Percentiles rank a stretch among this genome's conserved stretches.
Conservation (phyloP, 2,888 invertebrate genomes). For the Drosophila heteroneura region DNA sequence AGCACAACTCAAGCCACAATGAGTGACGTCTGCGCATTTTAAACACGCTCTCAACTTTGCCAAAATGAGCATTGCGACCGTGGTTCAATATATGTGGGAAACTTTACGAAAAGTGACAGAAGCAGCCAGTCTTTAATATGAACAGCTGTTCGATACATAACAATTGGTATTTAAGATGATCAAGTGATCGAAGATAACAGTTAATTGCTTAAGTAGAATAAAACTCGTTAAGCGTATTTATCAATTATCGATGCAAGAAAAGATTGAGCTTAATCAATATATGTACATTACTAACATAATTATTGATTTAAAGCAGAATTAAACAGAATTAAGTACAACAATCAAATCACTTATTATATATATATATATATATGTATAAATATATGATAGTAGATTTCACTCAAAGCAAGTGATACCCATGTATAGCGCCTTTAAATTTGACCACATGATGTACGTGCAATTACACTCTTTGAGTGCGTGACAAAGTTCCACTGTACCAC, state of each 20-base stretch:
- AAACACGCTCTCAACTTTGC: slow-evolving; percentile 17
- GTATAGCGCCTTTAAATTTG: too few species aligned
- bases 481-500: slow-evolving; percentile 34
- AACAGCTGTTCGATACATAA: not conserved
- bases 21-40: slow-evolving; percentile 45
- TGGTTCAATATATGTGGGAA: slow-evolving; percentile 6
- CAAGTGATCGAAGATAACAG: not conserved
- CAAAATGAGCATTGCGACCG: slow-evolving; percentile 21
- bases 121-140: not conserved
- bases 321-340: not conserved
- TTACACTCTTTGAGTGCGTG: not conserved
- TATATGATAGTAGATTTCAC: not conserved
- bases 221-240: not conserved
- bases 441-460: too few species aligned
- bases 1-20: slow-evolving; percentile 20
- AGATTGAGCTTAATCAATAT: not conserved
- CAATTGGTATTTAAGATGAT: not conserved
- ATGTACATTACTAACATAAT: not conserved
- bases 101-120: not conserved
- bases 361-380: not conserved
- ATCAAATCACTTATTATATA: not conserved
- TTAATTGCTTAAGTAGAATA: not conserved
- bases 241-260: not conserved
- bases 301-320: not conserved
- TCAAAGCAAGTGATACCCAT: not conserved